Evolutionary conservation across 2,797 vertebrate genomes (phyloP).

Genomic region (Acanthurus tractus): DNA sequence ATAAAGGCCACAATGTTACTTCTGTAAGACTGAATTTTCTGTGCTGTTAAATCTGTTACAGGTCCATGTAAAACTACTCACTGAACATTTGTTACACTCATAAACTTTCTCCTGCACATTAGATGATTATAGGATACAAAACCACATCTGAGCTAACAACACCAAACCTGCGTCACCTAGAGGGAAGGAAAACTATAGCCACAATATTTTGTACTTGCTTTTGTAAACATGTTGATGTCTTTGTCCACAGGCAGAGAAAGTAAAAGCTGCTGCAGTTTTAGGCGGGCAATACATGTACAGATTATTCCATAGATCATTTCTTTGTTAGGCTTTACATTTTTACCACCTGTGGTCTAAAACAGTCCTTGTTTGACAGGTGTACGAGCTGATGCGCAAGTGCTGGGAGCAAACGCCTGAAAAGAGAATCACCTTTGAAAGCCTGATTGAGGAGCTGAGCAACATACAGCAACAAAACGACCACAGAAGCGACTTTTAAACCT

Average conservation of each 20-base stretch:
- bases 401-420: constrained; percentile 90
- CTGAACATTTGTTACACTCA: too few species aligned
- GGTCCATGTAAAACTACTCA: too few species aligned
- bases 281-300: neutral
- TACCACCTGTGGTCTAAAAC: neutral
- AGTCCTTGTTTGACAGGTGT: constrained; percentile 81
- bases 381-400: constrained; percentile 93
- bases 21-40: too few species aligned
- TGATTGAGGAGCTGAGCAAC: constrained; percentile 91
- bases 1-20: too few species aligned
- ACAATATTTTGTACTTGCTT: neutral
- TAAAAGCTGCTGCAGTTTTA: neutral
- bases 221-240: neutral
- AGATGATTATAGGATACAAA: neutral
- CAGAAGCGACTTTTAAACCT: constrained; percentile 43
- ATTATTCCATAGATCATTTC: neutral
- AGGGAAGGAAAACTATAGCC: neutral
- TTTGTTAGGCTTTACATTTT: neutral
- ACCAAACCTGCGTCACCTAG: neutral
- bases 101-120: too few species aligned
- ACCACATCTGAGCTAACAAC: neutral
- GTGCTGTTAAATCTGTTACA: too few species aligned
- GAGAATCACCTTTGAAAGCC: constrained; percentile 90
- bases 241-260: too few species aligned
- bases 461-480: constrained; percentile 66